Base-by-base conservation (phyloP, 53 echinoderm and acorn worm genomes). In the Antedon mediterranea region DNA sequence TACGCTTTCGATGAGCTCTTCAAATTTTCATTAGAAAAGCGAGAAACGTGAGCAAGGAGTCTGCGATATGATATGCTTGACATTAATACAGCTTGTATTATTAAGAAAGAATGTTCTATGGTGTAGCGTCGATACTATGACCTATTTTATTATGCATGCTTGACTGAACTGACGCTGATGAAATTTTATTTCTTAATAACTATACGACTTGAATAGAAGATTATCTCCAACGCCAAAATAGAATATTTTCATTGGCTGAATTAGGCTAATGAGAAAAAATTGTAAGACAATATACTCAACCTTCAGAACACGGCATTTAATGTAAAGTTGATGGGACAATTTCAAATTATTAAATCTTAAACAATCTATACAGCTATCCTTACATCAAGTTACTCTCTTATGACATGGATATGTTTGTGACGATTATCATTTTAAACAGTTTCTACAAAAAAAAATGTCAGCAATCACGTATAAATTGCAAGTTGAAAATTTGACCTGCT, bases 1-100 rank as follows among this genome's bases (percentile, higher is more conserved):
- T 26, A 15, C 1, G 11, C 57, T 57, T 57, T 57, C 57, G 23
- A 57, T 23, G 23, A 57, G 57, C 57, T 57, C 57, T 57, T 57
- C 57, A 57, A 57, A 57, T 57, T 57, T 57, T 57, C 57, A 57
- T 57, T 57, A 57, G 57, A 57, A 57, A 57, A 57, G 57, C 57
- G 23, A 57, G 57, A 57, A 57, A 57, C 57, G 20, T 57, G 20
- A 57, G 57, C 57, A 26, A 57, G 57, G 57, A 57, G 57, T 57
- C 57, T 8, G 11, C 23, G 57, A 57, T 57, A 57, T 57, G 57
- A 57, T 57, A 57, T 18, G 57, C 57, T 57, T 57, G 57, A 57
- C 57, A 57, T 57, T 23, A 57, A 57, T 57, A 57, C 20, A 11
- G 57, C 11, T 15, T 57, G 37, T 57, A 2, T 57, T 57, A 57